Evolutionary conservation across 2,797 vertebrate species (phyloP), one percentile per base, ranked within the genome.

Genomic region (Picus viridis): DNA sequence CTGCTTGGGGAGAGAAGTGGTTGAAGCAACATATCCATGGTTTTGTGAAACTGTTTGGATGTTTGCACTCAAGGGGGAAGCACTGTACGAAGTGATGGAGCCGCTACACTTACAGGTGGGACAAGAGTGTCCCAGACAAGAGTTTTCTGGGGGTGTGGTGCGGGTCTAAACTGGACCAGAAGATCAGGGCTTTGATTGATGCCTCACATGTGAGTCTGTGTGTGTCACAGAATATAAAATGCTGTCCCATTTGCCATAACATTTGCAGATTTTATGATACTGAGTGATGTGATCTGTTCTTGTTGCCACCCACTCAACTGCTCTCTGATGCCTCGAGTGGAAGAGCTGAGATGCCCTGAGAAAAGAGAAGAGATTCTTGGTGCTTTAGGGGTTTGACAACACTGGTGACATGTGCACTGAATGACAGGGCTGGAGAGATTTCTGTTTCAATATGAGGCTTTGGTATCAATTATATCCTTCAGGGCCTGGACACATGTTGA

Each of bases 111-210:
- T 36, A 13, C 8, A 54, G 27, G 15, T 41, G 49, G 22, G 20
- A 70, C 0, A 2, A 0, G 1, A 22, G 7, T 1, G 18, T 32
- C 24, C 22, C 34, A 36, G 29, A 19, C 3, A 32, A 54, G 36
- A 4, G 5, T 47, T 45, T 29, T 67, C 64, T 65, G 36, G 5
- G 23, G 53, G 54, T 23, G 10, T 34, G n/a, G 7, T 43, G 19
- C 67, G 47, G 29, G 5, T 53, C 45, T 64, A 5, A 53, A 11
- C 39, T 7, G 16, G 54, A 45, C 16, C 36, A 74, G 41, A 3
- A 9, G 1, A 3, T 2, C 16, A 70, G 10, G 51, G 27, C 20
- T 26, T 49, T 53, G 7, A 17, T 8, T 43, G 20, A 12, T 32
- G n/a, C 16, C 24, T 27, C 1, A 1, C 12, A 3, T 8, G 6